Evolutionary conservation across 2,888 invertebrate genomes (phyloP), one percentile per base, ranked within the genome.

Genomic region (Monoplex corrugatus): DNA sequence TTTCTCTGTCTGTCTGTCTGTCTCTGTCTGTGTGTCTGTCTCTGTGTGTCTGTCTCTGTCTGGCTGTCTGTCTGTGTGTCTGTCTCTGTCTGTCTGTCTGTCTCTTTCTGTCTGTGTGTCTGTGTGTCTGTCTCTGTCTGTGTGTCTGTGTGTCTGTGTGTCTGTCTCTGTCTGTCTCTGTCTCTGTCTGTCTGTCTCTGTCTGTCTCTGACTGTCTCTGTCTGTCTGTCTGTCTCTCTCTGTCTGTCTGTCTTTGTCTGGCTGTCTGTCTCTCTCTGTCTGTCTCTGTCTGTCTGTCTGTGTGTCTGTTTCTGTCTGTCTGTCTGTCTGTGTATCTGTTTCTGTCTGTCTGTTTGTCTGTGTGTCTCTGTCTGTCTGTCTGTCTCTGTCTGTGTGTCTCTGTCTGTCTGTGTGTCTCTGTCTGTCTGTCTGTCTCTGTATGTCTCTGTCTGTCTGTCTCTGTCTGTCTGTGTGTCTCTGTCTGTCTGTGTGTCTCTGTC

Each of bases 191-290:
- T 38, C 35, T 80, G 35, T 57, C 43, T 28, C 32, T 23, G 1
- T 86, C 57, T n/a, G 13, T 40, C 50, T 57, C 40, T 35, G 6
- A n/a, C 45, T 40, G 10, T 35, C 35, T n/a, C 86, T 6, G 68
- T 86, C 63, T 35, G 16, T 85, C 63, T 85, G 10, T 57, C 40
- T 57, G 32, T 85, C 85, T 50, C 45, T 85, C 28, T 72, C 38
- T 50, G 10, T 50, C 10, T 50, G 10, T 50, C 10, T 50, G 10
- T 50, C 10, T 50, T n/a, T n/a, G n/a, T n/a, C n/a, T n/a, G n/a
- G n/a, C n/a, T n/a, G n/a, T n/a, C n/a, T n/a, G 10, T n/a, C n/a
- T n/a, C n/a, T 57, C 63, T 86, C 86, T 86, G 57, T 45, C 35
- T 86, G 57, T 86, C 86, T 50, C 10, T 50, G 57, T 2, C 19